Conservation (phyloP, 2,113 vertebrate species). For the Ahaetulla prasina region DNA sequence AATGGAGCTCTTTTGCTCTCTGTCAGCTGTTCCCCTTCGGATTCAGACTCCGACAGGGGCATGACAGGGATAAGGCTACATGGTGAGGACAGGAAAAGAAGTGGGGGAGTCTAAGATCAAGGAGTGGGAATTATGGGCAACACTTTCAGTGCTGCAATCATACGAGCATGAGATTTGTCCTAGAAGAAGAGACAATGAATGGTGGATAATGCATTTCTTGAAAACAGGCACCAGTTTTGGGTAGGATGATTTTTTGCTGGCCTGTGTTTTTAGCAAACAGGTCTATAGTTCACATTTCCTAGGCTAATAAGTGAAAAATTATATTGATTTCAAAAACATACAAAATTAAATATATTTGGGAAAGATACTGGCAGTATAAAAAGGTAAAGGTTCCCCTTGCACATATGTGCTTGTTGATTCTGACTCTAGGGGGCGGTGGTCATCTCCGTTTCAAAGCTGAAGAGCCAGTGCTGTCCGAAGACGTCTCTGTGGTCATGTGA, state of each 20-base stretch:
- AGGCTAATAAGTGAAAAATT: slow-evolving; percentile 11
- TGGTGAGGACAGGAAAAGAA: neutral
- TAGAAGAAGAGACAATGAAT: neutral
- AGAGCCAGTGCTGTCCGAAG: no score
- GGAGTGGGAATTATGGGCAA: neutral
- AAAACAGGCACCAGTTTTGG: neutral
- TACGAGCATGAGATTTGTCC: neutral
- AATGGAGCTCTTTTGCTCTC: no score
- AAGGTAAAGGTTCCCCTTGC: no score
- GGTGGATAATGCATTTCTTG: neutral
- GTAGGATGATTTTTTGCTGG: slow-evolving; percentile 12
- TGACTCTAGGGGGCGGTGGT: no score
- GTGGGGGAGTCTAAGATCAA: neutral
- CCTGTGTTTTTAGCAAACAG: slow-evolving; percentile 41
- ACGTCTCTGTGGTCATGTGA: no score
- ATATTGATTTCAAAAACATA: neutral
- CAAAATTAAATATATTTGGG: neutral
- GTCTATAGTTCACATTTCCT: slow-evolving; percentile 48
- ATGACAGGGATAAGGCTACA: neutral
- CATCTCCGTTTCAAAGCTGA: no score
- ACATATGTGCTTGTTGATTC: no score
- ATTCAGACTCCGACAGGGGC: no score
- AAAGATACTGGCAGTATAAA: neutral
- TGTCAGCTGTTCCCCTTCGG: no score
- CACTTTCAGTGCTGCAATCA: neutral